These are phyloP conservation scores for Anastrepha obliqua DNA, from an alignment of 1,140 invertebrate species.

Conservation along the genomic window DNA sequence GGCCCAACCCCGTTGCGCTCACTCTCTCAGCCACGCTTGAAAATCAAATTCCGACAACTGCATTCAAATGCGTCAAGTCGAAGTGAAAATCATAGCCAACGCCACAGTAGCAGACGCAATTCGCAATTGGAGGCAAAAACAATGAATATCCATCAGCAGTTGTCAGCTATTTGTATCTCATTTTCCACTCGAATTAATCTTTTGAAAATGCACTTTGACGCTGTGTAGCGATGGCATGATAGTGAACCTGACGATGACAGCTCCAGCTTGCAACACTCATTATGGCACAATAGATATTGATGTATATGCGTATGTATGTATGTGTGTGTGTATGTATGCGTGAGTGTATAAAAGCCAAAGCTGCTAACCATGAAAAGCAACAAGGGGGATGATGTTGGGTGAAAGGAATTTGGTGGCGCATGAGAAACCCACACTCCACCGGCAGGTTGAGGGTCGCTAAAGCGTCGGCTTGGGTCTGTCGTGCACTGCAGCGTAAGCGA, in stretches of 20 bases:
- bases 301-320: neutral
- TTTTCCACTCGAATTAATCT: conserved; percentile 59
- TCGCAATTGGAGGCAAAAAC: conserved; percentile 50
- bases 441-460: conserved; percentile 11
- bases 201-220: conserved; percentile 54
- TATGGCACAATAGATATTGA: conserved; percentile 30
- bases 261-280: conserved; percentile 32
- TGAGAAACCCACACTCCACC: neutral
- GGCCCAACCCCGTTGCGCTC: neutral
- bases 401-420: neutral
- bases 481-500: conserved; percentile 35
- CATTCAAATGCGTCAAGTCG: conserved; percentile 8
- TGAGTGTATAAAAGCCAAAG: neutral
- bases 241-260: conserved; percentile 42
- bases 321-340: no score
- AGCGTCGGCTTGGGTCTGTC: neutral
- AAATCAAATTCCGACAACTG: conserved; percentile 34
- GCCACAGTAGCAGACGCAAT: conserved; percentile 16
- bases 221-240: conserved; percentile 5
- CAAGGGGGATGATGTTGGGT: neutral
- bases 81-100: conserved; percentile 24
- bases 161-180: conserved; percentile 60
- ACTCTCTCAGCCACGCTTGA: no score
- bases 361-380: neutral
- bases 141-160: conserved; percentile 58